Evolutionary conservation across 1,140 invertebrate species (phyloP), one percentile per base, ranked within the genome.

Genomic region (Zaprionus vittiger): DNA sequence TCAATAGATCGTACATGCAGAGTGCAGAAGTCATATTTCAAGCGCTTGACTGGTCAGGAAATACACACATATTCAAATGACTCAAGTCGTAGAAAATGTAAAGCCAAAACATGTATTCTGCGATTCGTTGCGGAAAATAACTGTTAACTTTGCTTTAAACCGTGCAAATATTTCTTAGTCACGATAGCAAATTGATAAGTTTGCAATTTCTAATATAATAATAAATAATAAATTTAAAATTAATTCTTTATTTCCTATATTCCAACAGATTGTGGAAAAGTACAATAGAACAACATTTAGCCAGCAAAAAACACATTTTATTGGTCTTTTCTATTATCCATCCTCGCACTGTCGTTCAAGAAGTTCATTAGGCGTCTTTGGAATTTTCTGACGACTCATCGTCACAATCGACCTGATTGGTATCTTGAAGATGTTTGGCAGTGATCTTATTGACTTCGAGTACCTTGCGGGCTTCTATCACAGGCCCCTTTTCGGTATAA

Each of bases 361-460:
- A 90, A 80, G 67, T 82, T 90, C 44, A 71, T 77, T 17, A 0
- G 12, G 6, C 7, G 7, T 9, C 6, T 17, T 47, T 7, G 41
- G 15, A 7, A 4, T 11, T 34, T 3, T 34, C 31, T 34, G 9
- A 2, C 31, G 9, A 11, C 9, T 34, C 0, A 7, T 4, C 31
- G 2, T 3, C 6, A 47, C 41, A 47, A 47, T 47, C n/a, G 7
- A 0, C 61, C 61, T 92, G 91, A 1, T 59, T 12, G 7, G 90
- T 91, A 5, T 85, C 56, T 28, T 81, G 67, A 9, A 92, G 70
- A 62, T 86, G 67, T 0, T 54, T 12, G 26, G 73, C 73, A 0
- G 66, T 56, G 28, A 92, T 59, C 1, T 81, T 62, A 65, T 92
- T 91, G 1, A 80, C 73, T 2, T 80, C 75, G 11, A 92, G 77